These are phyloP conservation scores for Promerops cafer DNA, from an alignment of 2,113 vertebrate genomes.

Conservation along the genomic window DNA sequence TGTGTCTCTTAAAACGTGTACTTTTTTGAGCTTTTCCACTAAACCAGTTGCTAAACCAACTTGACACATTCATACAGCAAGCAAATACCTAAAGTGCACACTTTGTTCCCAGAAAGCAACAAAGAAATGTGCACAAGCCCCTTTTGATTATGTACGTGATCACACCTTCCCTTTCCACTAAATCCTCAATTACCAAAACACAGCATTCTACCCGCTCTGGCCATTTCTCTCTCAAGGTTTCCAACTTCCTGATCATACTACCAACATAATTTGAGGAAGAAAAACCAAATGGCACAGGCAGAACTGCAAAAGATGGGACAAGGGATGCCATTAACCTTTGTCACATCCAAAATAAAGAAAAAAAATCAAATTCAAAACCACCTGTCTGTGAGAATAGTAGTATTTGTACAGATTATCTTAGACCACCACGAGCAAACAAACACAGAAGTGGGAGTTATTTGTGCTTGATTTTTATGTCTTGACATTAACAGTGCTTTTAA, in stretches of 20 bases:
- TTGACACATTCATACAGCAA: neutral
- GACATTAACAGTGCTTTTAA: neutral
- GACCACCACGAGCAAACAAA: neutral
- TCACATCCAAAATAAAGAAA: neutral
- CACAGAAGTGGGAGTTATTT: neutral
- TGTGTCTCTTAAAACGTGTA: neutral
- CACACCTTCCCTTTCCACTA: neutral
- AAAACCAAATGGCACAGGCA: neutral
- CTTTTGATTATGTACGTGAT: neutral
- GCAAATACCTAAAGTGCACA: neutral
- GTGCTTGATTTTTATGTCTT: neutral
- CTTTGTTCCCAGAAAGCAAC: neutral
- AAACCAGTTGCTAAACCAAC: neutral
- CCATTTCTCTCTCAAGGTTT: neutral
- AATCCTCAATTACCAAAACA: neutral
- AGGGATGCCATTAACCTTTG: neutral
- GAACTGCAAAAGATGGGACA: neutral
- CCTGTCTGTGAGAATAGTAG: neutral
- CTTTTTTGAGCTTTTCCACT: neutral
- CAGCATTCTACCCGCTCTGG: neutral
- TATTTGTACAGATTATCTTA: neutral
- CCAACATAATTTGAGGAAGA: neutral
- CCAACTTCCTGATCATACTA: neutral
- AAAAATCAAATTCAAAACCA: neutral
- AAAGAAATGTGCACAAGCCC: neutral